phyloP scores from a whole-genome alignment of 2,797 vertebrate species.

The Scolopax rusticola region DNA sequence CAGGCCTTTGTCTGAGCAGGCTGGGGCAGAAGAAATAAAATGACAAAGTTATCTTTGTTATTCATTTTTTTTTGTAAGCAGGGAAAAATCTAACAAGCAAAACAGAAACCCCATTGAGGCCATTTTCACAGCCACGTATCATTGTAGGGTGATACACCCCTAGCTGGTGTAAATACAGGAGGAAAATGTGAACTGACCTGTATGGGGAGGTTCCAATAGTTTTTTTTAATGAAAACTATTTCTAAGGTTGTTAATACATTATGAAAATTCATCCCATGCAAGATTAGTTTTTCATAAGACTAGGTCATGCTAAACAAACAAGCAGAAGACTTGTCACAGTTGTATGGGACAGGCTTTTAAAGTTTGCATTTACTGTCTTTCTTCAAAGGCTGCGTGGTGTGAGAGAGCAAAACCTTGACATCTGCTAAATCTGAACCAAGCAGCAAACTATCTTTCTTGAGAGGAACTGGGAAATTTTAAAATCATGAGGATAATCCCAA shows the following conservation, averaged over 20 bases:
- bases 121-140: background rate
- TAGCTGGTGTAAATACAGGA: background rate
- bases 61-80: background rate
- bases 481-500: slow-evolving; percentile 37
- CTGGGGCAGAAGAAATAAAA: background rate
- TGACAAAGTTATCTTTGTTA: background rate
- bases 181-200: background rate
- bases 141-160: background rate
- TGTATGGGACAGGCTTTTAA: background rate
- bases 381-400: background rate
- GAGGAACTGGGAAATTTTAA: slow-evolving; percentile 1
- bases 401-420: background rate
- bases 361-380: background rate
- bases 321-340: background rate
- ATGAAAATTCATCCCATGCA: background rate
- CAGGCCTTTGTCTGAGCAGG: background rate
- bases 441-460: background rate
- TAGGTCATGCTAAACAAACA: background rate
- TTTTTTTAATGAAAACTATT: background rate
- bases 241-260: background rate
- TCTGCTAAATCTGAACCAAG: background rate
- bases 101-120: background rate
- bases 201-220: rapidly evolving
- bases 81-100: background rate
- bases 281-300: background rate